Conservation (phyloP, 2,888 invertebrate genomes). For the Nezara viridula region DNA sequence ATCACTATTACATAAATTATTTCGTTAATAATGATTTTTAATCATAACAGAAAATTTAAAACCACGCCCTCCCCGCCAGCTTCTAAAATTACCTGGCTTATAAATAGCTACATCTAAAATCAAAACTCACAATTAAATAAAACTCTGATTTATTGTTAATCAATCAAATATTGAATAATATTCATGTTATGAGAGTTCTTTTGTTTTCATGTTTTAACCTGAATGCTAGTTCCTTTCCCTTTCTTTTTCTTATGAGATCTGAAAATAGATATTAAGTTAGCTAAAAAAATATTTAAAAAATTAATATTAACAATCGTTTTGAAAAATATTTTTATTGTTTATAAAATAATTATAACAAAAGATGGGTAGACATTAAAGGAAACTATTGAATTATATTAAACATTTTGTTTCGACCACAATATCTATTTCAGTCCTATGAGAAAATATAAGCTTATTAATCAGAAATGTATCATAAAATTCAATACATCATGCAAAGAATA, state of each 20-base stretch:
- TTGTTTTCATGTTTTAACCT: slow-evolving; percentile 27
- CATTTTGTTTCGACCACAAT: background rate
- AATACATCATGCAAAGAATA: background rate
- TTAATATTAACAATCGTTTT: too few species aligned
- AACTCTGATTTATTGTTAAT: slow-evolving; percentile 1
- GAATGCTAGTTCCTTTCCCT: slow-evolving; percentile 9
- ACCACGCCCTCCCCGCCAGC: too few species aligned
- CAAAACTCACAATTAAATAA: background rate
- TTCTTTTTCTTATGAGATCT: slow-evolving; percentile 43
- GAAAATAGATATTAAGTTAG: background rate
- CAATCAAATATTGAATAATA: background rate
- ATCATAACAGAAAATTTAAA: too few species aligned
- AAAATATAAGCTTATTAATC: background rate
- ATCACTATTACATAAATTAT: too few species aligned
- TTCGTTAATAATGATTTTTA: too few species aligned
- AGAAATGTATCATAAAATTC: background rate
- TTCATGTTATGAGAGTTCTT: slow-evolving; percentile 9
- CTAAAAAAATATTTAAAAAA: background rate
- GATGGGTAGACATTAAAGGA: too few species aligned
- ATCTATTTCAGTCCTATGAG: background rate
- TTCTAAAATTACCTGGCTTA: too few species aligned
- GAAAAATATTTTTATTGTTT: background rate
- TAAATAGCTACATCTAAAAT: background rate
- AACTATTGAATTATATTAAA: background rate
- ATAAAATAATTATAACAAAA: background rate